These are phyloP conservation scores for Agapostemon virescens DNA, from an alignment of 2,888 invertebrate species.

Conservation along the genomic window DNA sequence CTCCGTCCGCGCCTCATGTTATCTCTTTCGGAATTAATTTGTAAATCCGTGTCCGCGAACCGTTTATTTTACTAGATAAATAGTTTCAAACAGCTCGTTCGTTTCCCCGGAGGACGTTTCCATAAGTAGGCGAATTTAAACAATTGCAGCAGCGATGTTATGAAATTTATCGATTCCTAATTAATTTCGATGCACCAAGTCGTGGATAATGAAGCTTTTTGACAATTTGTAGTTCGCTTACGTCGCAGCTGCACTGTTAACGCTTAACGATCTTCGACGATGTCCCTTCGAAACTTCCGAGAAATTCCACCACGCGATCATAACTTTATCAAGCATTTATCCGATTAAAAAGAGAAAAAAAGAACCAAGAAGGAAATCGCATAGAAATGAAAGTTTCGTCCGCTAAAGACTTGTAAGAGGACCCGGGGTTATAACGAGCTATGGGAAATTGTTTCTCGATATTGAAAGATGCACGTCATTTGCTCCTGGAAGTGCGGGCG, in stretches of 20 bases:
- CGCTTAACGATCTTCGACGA: neutral
- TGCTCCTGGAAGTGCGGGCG: neutral
- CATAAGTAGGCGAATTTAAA: neutral
- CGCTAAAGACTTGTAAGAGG: neutral
- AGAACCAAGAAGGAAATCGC: neutral
- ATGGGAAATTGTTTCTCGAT: conserved; percentile 25
- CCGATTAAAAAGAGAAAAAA: neutral
- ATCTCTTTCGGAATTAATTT: neutral
- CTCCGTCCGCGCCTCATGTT: neutral
- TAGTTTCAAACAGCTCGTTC: neutral
- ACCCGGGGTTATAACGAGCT: neutral
- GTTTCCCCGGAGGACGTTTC: neutral
- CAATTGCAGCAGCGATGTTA: neutral
- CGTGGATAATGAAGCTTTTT: neutral
- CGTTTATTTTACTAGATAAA: neutral
- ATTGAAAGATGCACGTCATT: neutral
- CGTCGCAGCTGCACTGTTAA: neutral
- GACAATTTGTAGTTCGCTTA: neutral
- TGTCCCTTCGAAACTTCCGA: neutral
- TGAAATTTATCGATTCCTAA: neutral
- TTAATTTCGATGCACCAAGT: neutral
- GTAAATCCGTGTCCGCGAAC: neutral
- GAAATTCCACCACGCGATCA: neutral
- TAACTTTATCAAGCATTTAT: neutral
- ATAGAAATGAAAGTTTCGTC: neutral